Conservation (phyloP, 1,140 invertebrate species). For the Macrotrachela quadricornifera region DNA sequence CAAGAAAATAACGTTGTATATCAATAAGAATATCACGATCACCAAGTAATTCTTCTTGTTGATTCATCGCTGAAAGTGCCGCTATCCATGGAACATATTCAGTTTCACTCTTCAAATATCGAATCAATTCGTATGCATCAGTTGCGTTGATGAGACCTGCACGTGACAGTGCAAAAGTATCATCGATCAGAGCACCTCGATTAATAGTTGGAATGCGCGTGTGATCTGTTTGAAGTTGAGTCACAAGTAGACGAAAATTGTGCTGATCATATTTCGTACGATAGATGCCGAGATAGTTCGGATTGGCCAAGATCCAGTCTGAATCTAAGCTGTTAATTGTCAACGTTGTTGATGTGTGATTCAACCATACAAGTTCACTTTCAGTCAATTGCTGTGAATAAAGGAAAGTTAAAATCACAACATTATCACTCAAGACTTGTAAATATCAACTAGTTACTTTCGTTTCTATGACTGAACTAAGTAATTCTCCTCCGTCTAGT, state of each 20-base stretch:
- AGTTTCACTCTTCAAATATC: slow-evolving; percentile 27
- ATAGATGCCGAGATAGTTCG: slow-evolving; percentile 62
- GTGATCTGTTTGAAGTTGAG: slow-evolving; percentile 6
- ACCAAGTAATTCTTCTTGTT: no score
- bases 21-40: no score
- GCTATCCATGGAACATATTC: slow-evolving; percentile 24
- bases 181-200: slow-evolving; percentile 63
- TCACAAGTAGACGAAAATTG: slow-evolving; percentile 3
- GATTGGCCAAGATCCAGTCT: slow-evolving; percentile 62
- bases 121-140: slow-evolving; percentile 21
- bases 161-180: slow-evolving; percentile 28
- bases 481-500: background rate
- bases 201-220: slow-evolving; percentile 15
- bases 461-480: no score
- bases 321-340: background rate
- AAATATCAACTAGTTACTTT: background rate
- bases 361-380: no score
- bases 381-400: background rate
- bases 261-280: slow-evolving; percentile 41
- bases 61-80: no score
- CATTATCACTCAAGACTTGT: no score
- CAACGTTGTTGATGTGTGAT: background rate
- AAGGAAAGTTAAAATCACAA: background rate
- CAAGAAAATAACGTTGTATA: no score
- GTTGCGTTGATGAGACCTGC: background rate